Base-by-base conservation (phyloP, 2,888 invertebrate species). In the Dynastes tityus region DNA sequence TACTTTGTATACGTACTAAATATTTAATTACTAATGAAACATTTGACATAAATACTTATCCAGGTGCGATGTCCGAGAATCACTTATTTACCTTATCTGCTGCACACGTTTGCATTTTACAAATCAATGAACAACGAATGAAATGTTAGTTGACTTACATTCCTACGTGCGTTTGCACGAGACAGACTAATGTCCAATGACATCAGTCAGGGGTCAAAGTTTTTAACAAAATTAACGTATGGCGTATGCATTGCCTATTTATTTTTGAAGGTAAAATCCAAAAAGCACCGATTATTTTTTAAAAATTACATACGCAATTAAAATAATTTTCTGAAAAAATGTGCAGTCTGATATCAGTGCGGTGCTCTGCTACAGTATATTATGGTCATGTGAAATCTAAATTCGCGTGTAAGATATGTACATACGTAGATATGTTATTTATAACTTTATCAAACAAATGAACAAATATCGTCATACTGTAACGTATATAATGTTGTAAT, bases 181-280 rank as follows among this genome's bases (percentile, higher is more conserved):
- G 22, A 40, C 73, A 2, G 51, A 27, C 68, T 32, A 40, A 58
- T 40, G 58, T 58, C 58, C 40, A 73, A 32, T 58, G 40, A 40
- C 58, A 58, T 37, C 55, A 58, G 58, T 40, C 40, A 27, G 22
- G 45, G 73, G 73, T 73, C 58, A 73, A 58, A 73, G 73, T 40
- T 73, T 55, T 22, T 40, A 1, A 58, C 58, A 16, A 73, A 58
- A 73, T 73, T 73, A 73, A 58, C 58, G 58, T 45, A 9, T 22
- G n/a, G 40, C 58, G 45, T 55, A 40, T 61, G 58, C 73, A 71
- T 73, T 55, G 16, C 58, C 40, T 73, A 40, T 40, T 40, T 40
- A 58, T 40, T 58, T 73, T 40, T 27, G n/a, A 29, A 61, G 11
- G 37, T 58, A 58, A 29, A 32, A 63, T 63, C 1, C 1, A 63